A percentile compares a stretch with the other conserved stretches of the same genome.
Conservation (phyloP, 2,113 vertebrate genomes). For the Brevimyrus niger region DNA sequence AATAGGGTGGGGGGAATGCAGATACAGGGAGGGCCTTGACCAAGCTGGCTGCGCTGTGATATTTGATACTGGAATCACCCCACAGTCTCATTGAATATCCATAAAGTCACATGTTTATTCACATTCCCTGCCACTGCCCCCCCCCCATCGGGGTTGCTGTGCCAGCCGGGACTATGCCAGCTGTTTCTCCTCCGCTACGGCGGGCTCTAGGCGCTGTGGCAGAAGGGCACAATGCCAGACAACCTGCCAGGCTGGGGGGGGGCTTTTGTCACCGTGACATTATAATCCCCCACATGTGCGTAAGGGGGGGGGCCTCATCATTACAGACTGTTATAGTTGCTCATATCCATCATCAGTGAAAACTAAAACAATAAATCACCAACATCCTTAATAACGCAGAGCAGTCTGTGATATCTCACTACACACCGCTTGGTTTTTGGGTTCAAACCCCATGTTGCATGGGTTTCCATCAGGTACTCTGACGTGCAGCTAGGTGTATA, state of each 20-base stretch:
- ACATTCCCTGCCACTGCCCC: neutral
- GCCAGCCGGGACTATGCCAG: slow-evolving; percentile 8
- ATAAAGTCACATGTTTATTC: neutral
- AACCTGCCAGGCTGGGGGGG: neutral
- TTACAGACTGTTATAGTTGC: neutral
- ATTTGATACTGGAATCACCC: neutral
- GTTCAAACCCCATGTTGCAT: neutral
- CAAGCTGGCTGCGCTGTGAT: neutral
- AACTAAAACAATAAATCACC: neutral
- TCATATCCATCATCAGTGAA: neutral
- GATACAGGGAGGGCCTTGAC: neutral
- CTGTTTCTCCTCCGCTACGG: slow-evolving; percentile 8
- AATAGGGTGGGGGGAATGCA: neutral
- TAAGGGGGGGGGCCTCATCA: neutral
- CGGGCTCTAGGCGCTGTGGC: neutral
- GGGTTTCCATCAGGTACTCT: neutral
- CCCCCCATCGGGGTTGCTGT: neutral
- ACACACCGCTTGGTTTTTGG: neutral
- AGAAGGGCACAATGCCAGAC: neutral
- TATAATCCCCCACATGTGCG: neutral
- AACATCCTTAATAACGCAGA: neutral
- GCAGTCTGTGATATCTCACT: neutral
- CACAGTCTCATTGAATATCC: neutral
- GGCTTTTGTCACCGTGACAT: neutral
- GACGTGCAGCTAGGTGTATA: neutral